phyloP scores from a whole-genome alignment of 2,797 vertebrate genomes.

The Malacoraja senta region DNA sequence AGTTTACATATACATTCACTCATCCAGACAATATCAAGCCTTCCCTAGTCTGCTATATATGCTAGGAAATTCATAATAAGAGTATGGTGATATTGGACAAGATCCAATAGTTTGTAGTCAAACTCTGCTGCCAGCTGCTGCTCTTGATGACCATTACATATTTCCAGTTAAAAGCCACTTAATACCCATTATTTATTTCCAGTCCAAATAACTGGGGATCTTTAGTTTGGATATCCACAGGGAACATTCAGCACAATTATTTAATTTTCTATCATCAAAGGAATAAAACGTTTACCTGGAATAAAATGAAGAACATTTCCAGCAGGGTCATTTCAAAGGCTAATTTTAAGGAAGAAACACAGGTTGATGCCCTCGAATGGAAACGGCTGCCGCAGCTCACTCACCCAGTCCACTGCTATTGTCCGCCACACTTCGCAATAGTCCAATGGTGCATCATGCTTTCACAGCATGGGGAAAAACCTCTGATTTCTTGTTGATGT shows the following conservation, averaged over 20 bases:
- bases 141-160: not conserved
- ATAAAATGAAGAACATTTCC: not conserved
- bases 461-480: conserved; percentile 42
- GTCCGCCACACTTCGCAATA: conserved; percentile 42
- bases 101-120: not conserved
- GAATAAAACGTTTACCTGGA: not conserved
- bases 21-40: not conserved
- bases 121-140: not conserved
- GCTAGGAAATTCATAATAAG: not conserved
- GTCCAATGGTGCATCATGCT: no score
- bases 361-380: conserved; percentile 53
- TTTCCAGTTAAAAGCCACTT: not conserved
- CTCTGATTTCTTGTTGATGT: conserved; percentile 43
- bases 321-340: not conserved
- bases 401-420: conserved; percentile 43
- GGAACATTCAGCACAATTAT: not conserved
- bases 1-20: no score
- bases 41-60: not conserved
- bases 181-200: not conserved
- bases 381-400: conserved; percentile 48
- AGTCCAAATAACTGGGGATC: not conserved
- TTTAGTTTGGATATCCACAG: not conserved
- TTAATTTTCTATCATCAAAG: not conserved
- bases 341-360: not conserved
- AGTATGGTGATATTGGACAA: not conserved